Percentiles rank a stretch among this genome's conserved stretches.
phyloP scores from a whole-genome alignment of 1,140 invertebrate genomes.

The Meloidogyne hapla region DNA sequence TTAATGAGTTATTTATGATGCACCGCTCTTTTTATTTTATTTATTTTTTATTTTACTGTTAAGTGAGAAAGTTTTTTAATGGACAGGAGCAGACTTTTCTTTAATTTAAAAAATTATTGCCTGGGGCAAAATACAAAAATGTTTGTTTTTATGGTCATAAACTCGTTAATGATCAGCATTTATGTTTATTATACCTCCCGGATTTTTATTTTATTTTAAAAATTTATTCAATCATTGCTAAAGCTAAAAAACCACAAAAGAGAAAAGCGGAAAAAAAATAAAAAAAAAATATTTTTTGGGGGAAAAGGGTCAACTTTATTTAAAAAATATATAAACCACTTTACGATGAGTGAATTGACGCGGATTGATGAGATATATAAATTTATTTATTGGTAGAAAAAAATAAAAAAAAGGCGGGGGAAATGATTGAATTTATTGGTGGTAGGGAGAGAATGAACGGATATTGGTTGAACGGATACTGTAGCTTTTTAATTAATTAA shows the following conservation, averaged over 20 bases:
- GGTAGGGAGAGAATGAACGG: neutral
- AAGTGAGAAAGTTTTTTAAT: neutral
- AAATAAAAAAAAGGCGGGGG: neutral
- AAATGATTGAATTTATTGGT: slow-evolving; percentile 1
- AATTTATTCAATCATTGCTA: slow-evolving; percentile 23
- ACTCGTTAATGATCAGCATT: too few species aligned
- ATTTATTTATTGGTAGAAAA: neutral
- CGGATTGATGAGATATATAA: neutral
- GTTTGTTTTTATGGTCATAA: too few species aligned
- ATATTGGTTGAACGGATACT: neutral
- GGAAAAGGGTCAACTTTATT: neutral
- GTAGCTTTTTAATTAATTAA: too few species aligned
- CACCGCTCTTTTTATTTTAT: neutral
- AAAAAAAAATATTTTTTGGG: too few species aligned
- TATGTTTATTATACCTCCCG: too few species aligned
- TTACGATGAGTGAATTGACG: slow-evolving; percentile 25
- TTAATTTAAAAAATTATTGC: neutral
- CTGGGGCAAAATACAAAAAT: neutral
- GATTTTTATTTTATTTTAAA: too few species aligned
- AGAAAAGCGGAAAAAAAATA: neutral
- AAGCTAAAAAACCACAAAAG: slow-evolving; percentile 7
- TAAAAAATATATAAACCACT: slow-evolving; percentile 27
- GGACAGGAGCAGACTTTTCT: neutral
- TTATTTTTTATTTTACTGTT: too few species aligned
- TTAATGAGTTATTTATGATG: slow-evolving; percentile 3